Evolutionary conservation across 2,888 invertebrate genomes (phyloP).

Genomic region (Helleia helle): DNA sequence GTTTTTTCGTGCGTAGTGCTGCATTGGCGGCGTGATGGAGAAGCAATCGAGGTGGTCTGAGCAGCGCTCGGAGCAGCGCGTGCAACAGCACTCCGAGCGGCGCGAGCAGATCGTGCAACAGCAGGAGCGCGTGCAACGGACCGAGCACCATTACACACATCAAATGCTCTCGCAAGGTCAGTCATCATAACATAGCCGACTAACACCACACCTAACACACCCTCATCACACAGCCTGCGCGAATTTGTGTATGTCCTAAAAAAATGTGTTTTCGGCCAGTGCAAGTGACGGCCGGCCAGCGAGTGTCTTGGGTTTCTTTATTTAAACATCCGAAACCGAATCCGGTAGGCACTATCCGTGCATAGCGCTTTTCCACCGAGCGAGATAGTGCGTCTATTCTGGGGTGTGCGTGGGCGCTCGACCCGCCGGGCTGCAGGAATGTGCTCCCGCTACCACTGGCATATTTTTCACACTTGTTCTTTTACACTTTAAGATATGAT

Average conservation of each 20-base stretch:
- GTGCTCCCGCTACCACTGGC: conserved; percentile 26
- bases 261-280: conserved; percentile 14
- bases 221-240: conserved; percentile 18
- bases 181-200: conserved; percentile 28
- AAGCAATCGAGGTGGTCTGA: conserved; percentile 77
- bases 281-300: conserved; percentile 37
- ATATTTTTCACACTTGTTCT: conserved; percentile 36
- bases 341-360: conserved; percentile 52
- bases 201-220: conserved; percentile 13
- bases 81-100: conserved; percentile 47
- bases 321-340: conserved; percentile 41
- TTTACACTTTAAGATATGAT: conserved; percentile 32
- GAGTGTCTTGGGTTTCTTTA: conserved; percentile 34
- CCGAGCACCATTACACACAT: conserved; percentile 85
- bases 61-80: conserved; percentile 52
- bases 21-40: conserved; percentile 78
- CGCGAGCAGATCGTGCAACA: conserved; percentile 65
- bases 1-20: conserved; percentile 63
- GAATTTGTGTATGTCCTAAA: conserved; percentile 14
- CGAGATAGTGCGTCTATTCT: conserved; percentile 62
- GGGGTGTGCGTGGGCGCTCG: conserved; percentile 40
- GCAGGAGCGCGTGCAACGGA: conserved; percentile 58
- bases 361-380: conserved; percentile 62
- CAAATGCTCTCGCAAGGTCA: conserved; percentile 85
- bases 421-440: conserved; percentile 31